Percentiles rank a stretch among this genome's conserved stretches.
These are phyloP conservation scores for Spondyliosoma cantharus DNA, from an alignment of 2,797 vertebrate genomes.

Conservation along the genomic window DNA sequence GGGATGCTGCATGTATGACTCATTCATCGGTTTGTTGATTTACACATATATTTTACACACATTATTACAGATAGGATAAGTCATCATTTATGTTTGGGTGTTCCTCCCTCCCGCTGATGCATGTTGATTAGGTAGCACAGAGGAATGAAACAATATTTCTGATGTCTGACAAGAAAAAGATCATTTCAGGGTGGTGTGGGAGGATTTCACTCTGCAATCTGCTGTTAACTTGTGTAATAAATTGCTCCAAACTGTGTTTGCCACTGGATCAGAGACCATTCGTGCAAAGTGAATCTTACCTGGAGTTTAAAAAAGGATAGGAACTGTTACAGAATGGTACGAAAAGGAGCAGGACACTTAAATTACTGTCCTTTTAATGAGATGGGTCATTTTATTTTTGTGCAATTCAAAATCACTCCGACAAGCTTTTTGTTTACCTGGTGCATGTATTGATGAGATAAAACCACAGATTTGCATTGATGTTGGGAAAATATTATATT, in stretches of 20 bases:
- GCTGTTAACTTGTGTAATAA: background rate
- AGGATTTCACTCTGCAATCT: background rate
- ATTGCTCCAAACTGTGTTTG: background rate
- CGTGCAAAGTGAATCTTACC: no score
- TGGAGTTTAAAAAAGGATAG: background rate
- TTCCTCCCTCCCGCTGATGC: background rate
- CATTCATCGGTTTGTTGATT: slow-evolving; percentile 20
- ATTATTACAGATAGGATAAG: slow-evolving; percentile 2
- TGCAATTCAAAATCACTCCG: no score
- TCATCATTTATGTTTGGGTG: background rate
- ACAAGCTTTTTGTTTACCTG: no score
- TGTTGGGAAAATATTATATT: no score
- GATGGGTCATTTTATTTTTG: no score
- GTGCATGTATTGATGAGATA: no score
- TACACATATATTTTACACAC: no score
- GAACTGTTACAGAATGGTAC: no score
- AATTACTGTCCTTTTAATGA: no score
- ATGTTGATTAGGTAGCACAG: background rate
- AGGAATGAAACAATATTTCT: slow-evolving; percentile 10
- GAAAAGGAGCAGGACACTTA: no score
- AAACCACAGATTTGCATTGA: no score
- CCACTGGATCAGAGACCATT: background rate
- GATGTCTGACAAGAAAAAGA: background rate
- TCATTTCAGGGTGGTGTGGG: background rate
- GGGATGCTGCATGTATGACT: background rate